phyloP scores from a whole-genome alignment of 2,113 vertebrate species.

The Hypomesus transpacificus region DNA sequence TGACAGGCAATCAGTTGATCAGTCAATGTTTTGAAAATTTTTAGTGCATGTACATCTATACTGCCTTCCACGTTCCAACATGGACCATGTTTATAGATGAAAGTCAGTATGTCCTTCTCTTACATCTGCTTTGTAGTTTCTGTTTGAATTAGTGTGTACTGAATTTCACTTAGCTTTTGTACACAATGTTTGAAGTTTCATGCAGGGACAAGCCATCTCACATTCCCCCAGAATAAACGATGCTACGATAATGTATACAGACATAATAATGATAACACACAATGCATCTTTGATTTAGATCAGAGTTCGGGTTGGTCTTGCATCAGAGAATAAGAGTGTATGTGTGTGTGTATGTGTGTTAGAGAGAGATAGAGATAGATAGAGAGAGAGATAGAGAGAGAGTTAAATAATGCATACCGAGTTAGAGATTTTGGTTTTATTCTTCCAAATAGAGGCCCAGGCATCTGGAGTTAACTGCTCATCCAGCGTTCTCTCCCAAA shows the following conservation, averaged over 20 bases:
- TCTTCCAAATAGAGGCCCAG: constrained; percentile 77
- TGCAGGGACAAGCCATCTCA: constrained; percentile 67
- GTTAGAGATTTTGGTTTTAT: constrained; percentile 72
- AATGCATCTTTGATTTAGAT: constrained; percentile 3
- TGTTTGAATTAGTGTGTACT: constrained; percentile 56
- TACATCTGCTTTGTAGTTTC: constrained; percentile 56
- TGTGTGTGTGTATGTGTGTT: too few relatives aligned
- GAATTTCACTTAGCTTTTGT: constrained; percentile 57
- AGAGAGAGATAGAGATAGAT: too few relatives aligned
- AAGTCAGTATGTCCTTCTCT: constrained; percentile 58
- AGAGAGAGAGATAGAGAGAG: too few relatives aligned
- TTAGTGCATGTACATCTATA: too few relatives aligned
- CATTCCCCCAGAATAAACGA: constrained; percentile 70
- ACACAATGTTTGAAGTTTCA: constrained; percentile 66
- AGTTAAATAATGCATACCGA: constrained; percentile 40
- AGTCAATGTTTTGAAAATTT: constrained; percentile 7
- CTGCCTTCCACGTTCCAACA: constrained; percentile 43
- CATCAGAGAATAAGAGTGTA: constrained; percentile 39
- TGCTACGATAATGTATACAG: constrained; percentile 70
- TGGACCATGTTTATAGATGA: constrained; percentile 55
- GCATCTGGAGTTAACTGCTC: constrained; percentile 74
- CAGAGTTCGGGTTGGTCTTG: constrained; percentile 55
- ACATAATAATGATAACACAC: constrained; percentile 71
- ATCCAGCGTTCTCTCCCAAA: constrained; percentile 73
- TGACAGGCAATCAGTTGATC: constrained; percentile 48